A percentile compares a stretch with the other conserved stretches of the same genome.
Evolutionary conservation across 1,140 invertebrate genomes (phyloP).

Genomic region (Achroia grisella): DNA sequence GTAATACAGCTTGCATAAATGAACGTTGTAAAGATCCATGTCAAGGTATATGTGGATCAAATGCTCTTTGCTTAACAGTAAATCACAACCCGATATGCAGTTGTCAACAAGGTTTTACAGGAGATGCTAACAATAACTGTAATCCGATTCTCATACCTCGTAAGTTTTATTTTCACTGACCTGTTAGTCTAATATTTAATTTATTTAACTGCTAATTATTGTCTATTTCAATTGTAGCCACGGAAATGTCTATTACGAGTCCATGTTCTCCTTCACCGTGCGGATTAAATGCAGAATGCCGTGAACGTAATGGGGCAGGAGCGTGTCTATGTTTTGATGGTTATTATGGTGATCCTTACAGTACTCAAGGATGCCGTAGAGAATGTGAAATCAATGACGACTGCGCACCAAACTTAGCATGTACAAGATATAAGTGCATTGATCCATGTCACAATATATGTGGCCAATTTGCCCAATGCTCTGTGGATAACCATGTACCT

Average conservation of each 20-base stretch:
- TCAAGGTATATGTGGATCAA: constrained; percentile 79
- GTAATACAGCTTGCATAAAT: constrained; percentile 79
- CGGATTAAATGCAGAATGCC: constrained; percentile 80
- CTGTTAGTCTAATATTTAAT: too few species aligned
- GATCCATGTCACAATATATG: constrained; percentile 85
- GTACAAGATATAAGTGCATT: constrained; percentile 83
- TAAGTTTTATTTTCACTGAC: constrained; percentile 34
- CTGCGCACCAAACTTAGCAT: constrained; percentile 79
- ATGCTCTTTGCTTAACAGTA: constrained; percentile 78
- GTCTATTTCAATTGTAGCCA: constrained; percentile 38
- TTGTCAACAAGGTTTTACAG: constrained; percentile 71
- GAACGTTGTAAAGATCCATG: constrained; percentile 84
- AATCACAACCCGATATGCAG: constrained; percentile 77
- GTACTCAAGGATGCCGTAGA: constrained; percentile 78
- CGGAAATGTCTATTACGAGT: constrained; percentile 67
- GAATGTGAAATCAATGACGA: constrained; percentile 86
- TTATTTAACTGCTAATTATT: too few species aligned
- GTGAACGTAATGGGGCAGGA: constrained; percentile 78
- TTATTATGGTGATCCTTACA: constrained; percentile 82
- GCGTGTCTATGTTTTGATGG: constrained; percentile 81
- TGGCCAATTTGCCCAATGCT: constrained; percentile 83
- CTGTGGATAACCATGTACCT: constrained; percentile 82
- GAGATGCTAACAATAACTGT: constrained; percentile 69
- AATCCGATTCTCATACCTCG: constrained; percentile 45
- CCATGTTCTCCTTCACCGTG: constrained; percentile 82